Evolutionary conservation across 2,113 vertebrate species (phyloP), one percentile per base, ranked within the genome.

Genomic region (Clarias batrachus): DNA sequence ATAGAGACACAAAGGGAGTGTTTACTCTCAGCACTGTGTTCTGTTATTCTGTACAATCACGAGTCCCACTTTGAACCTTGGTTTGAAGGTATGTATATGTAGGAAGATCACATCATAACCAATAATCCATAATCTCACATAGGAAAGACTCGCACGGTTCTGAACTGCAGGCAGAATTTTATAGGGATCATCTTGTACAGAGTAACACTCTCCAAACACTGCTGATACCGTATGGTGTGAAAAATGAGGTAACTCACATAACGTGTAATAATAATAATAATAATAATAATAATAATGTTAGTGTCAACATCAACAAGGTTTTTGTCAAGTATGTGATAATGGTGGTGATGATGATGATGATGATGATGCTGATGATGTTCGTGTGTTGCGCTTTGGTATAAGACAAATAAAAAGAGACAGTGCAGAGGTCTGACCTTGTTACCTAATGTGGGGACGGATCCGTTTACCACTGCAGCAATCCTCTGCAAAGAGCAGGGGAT

Each of bases 361-460:
- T 48, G 41, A 48, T 48, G 13, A 76, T 54, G 73, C 14, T 54
- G 23, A n/a, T 52, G 41, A 52, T 4, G 63, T 66, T 76, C 23
- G 54, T 54, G 41, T n/a, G 12, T 54, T 13, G 41, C 23, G n/a
- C 73, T n/a, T 54, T n/a, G 23, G 5, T 6, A 0, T 10, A 48
- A 25, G 19, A 74, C 71, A 74, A 74, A 25, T 13, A 41, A 9
- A 83, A 63, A 63, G 90, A 87, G 87, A 87, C 6, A 57, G 78
- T 76, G 71, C 79, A 86, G 85, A 87, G 87, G 82, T 85, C 82
- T 90, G 90, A 90, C 91, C 91, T 90, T 90, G 90, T 87, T 84
- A 88, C 85, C 87, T 52, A 80, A 86, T 62, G 87, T 78, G 79
- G 65, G 83, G 86, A 65, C 57, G 57, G 82, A 88, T 88, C 85